Conservation (phyloP, 2,888 invertebrate genomes). For the Steromphala cineraria region DNA sequence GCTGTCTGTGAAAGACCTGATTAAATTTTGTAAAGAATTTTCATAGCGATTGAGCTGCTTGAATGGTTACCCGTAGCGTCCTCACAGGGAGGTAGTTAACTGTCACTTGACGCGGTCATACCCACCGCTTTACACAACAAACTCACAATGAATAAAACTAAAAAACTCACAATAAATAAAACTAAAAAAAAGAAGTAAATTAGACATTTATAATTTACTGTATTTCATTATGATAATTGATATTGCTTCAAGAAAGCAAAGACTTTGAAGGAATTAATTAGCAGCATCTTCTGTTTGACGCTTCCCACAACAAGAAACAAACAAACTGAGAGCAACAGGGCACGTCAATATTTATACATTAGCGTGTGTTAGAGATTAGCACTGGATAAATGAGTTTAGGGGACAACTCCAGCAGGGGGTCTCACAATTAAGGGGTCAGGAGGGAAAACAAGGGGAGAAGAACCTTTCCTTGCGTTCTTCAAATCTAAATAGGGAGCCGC, state of each 20-base stretch:
- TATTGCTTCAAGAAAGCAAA: too few species aligned
- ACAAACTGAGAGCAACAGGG: slow-evolving; percentile 4
- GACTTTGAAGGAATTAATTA: too few species aligned
- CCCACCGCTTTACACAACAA: neutral
- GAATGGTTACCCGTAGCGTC: neutral
- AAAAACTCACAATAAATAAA: too few species aligned
- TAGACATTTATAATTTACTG: too few species aligned
- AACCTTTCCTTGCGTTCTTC: neutral
- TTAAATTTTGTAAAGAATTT: slow-evolving; percentile 8
- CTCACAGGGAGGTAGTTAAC: neutral
- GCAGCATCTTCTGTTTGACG: neutral
- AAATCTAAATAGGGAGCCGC: neutral
- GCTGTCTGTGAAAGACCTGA: neutral
- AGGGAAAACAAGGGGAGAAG: neutral
- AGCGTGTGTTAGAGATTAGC: slow-evolving; percentile 21
- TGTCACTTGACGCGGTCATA: neutral
- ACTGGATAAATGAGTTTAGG: neutral
- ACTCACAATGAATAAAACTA: too few species aligned
- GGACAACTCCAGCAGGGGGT: neutral
- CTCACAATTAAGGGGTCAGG: neutral
- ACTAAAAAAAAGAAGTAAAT: too few species aligned
- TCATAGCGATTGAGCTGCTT: neutral
- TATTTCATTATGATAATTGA: too few species aligned
- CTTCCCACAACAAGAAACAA: slow-evolving; percentile 1
- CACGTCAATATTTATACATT: slow-evolving; percentile 21